Conservation (phyloP, 2,797 vertebrate genomes). For the Enoplosus armatus region DNA sequence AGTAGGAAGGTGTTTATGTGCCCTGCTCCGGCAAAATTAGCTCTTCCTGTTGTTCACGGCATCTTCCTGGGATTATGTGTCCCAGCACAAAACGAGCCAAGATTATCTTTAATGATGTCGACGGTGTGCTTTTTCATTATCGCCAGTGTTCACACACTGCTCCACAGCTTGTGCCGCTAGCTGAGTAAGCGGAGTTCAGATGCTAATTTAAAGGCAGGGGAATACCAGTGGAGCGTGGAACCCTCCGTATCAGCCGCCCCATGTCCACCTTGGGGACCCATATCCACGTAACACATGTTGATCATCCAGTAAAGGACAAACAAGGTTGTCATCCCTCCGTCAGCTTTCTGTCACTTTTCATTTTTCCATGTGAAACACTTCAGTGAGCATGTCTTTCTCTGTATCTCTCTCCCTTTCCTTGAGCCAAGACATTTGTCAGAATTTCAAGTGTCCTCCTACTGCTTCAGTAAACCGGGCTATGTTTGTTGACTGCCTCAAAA, state of each 20-base stretch:
- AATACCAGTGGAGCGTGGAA: conserved; percentile 71
- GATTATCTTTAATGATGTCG: conserved; percentile 82
- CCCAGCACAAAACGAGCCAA: conserved; percentile 75
- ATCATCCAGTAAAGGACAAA: conserved; percentile 86
- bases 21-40: conserved; percentile 48
- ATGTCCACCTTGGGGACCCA: conserved; percentile 77
- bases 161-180: conserved; percentile 65
- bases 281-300: conserved; percentile 79
- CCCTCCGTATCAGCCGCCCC: conserved; percentile 65
- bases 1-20: conserved; percentile 49
- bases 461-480: conserved; percentile 60
- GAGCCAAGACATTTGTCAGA: conserved; percentile 77
- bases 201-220: conserved; percentile 80
- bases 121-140: conserved; percentile 77
- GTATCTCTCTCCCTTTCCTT: conserved; percentile 63
- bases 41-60: conserved; percentile 56
- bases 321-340: conserved; percentile 83
- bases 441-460: conserved; percentile 68
- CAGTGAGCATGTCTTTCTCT: conserved; percentile 71
- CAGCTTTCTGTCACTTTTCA: conserved; percentile 85
- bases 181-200: conserved; percentile 72
- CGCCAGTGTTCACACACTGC: conserved; percentile 65
- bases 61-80: conserved; percentile 67
- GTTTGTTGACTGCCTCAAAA: conserved; percentile 49
- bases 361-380: conserved; percentile 78